Evolutionary conservation across 2,888 invertebrate species (phyloP).

Genomic region (Vesta saturnalis): DNA sequence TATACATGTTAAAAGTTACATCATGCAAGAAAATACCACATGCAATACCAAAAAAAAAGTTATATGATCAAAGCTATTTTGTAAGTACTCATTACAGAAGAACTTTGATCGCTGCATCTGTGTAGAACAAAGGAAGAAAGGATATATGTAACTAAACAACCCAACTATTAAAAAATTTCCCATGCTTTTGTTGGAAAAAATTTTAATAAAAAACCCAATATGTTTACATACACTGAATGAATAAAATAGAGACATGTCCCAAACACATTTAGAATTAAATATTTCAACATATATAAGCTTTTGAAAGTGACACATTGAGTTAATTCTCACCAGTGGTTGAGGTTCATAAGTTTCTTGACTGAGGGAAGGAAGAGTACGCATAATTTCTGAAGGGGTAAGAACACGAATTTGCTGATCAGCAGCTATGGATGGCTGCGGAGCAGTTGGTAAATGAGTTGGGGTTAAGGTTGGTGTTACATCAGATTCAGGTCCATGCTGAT

Average conservation of each 20-base stretch:
- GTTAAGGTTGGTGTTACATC: slow-evolving; percentile 36
- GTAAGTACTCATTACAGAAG: slow-evolving; percentile 42
- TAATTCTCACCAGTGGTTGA: slow-evolving; percentile 61
- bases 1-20: not conserved
- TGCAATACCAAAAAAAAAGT: slow-evolving; percentile 22
- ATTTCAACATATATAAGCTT: slow-evolving; percentile 36
- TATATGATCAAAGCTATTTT: slow-evolving; percentile 42
- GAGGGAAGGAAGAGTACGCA: slow-evolving; percentile 89
- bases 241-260: slow-evolving; percentile 33
- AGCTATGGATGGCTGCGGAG: slow-evolving; percentile 50
- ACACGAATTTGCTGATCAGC: slow-evolving; percentile 87
- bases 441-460: slow-evolving; percentile 40
- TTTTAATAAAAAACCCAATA: slow-evolving; percentile 31
- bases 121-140: slow-evolving; percentile 27
- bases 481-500: slow-evolving; percentile 51
- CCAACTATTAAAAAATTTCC: slow-evolving; percentile 24
- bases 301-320: slow-evolving; percentile 40
- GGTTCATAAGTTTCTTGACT: slow-evolving; percentile 76
- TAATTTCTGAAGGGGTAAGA: slow-evolving; percentile 89
- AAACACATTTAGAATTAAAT: slow-evolving; percentile 33
- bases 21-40: slow-evolving; percentile 22
- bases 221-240: slow-evolving; percentile 38
- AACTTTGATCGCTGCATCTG: slow-evolving; percentile 44
- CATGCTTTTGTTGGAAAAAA: slow-evolving; percentile 34
- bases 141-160: slow-evolving; percentile 22